Base-by-base conservation (phyloP, 2,888 invertebrate genomes). In the Oligia latruncula region DNA sequence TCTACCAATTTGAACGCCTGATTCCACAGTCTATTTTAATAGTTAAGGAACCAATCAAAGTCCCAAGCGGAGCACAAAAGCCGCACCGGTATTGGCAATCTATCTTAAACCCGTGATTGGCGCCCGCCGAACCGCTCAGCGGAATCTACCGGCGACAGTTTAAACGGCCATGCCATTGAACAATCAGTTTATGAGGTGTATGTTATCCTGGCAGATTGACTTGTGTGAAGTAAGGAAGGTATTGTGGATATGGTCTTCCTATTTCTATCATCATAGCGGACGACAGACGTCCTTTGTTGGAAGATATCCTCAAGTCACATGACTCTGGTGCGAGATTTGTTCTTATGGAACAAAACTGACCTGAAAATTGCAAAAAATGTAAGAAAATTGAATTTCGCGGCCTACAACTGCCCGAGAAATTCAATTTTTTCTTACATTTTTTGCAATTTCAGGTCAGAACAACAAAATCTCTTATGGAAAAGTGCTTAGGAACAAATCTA, bases 91-190 rank as follows among this genome's bases (percentile, higher is more conserved):
- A 88, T 87, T 84, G 88, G 90, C 91, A 91, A 93, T 93, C 90
- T 85, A 91, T 93, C 92, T 92, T 90, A 90, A 89, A 88, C 87
- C 89, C 79, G 88, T 91, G 92, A 92, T 93, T 92, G 92, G 91
- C 83, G 89, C 87, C 86, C 87, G 88, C 87, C 76, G 85, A 85
- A 80, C 87, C 84, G 78, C 79, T 86, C 87, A 86, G 77, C 80
- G 84, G 88, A 88, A 90, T 91, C 90, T 64, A 87, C 80, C 81
- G 88, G 86, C 79, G 90, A 90, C 90, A 89, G 85, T 91, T 91
- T 89, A 86, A 88, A 89, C 87, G 87, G 81, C 84, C 86, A 81
- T 84, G 85, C 81, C 86, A 87, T 88, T 87, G 87, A 88, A 87
- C 88, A 90, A 84, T 75, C 77, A 79, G 81, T 86, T 81, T 84